Conservation (phyloP, 1,140 invertebrate genomes). For the Drosophila kurseongensis region DNA sequence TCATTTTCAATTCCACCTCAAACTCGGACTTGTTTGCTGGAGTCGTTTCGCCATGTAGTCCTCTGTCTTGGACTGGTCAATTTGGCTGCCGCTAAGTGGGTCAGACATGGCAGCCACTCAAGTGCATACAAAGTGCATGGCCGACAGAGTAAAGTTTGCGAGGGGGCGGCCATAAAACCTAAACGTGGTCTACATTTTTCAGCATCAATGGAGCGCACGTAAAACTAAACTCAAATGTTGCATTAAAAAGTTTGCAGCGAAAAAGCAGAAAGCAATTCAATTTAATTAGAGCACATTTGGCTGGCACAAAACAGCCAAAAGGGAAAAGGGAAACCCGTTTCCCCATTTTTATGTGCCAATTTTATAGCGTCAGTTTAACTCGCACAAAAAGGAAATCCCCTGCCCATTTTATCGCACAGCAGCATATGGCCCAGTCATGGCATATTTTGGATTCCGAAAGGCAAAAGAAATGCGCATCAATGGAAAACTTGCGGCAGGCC, state of each 20-base stretch:
- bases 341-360: slow-evolving; percentile 65
- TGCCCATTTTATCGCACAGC: slow-evolving; percentile 15
- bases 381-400: neutral
- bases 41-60: neutral
- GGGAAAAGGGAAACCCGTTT: slow-evolving; percentile 26
- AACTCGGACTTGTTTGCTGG: neutral
- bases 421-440: slow-evolving; percentile 42
- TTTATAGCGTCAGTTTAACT: slow-evolving; percentile 60
- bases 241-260: slow-evolving; percentile 70
- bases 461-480: slow-evolving; percentile 39
- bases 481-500: slow-evolving; percentile 42
- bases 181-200: slow-evolving; percentile 73
- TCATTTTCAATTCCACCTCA: slow-evolving; percentile 45
- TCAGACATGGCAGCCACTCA: slow-evolving; percentile 56
- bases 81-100: slow-evolving; percentile 62
- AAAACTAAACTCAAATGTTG: slow-evolving; percentile 71
- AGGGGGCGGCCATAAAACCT: slow-evolving; percentile 53
- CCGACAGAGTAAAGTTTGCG: slow-evolving; percentile 32
- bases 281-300: slow-evolving; percentile 76
- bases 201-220: slow-evolving; percentile 70
- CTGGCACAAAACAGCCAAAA: slow-evolving; percentile 34
- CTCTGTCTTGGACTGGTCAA: slow-evolving; percentile 34
- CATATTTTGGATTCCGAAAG: slow-evolving; percentile 37
- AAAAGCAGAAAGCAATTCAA: slow-evolving; percentile 66
- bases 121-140: slow-evolving; percentile 54